These are phyloP conservation scores for Meteorus cinctellus DNA, from an alignment of 2,888 invertebrate genomes.

Conservation along the genomic window DNA sequence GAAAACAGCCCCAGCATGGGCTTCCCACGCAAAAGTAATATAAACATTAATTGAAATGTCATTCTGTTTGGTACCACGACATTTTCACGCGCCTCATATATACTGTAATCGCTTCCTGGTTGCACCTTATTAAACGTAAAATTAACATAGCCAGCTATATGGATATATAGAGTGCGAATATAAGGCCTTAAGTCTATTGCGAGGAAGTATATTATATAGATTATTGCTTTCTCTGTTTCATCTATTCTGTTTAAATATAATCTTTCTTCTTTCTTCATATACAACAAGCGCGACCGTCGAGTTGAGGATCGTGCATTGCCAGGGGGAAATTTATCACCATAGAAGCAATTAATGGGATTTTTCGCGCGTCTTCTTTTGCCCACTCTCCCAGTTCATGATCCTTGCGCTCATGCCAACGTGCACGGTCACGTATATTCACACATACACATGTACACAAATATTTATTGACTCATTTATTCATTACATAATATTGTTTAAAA, in stretches of 20 bases:
- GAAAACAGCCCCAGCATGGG: constrained; percentile 32
- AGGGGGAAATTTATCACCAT: constrained; percentile 71
- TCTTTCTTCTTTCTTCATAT: constrained; percentile 8
- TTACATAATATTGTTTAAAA: constrained; percentile 13
- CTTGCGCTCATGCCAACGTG: constrained; percentile 56
- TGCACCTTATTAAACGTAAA: constrained; percentile 69
- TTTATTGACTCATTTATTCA: constrained; percentile 7
- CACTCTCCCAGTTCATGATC: constrained; percentile 60
- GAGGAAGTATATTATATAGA: constrained; percentile 32
- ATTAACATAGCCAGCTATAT: constrained; percentile 67
- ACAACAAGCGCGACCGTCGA: constrained; percentile 42
- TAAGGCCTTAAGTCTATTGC: constrained; percentile 42
- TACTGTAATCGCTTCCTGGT: constrained; percentile 64
- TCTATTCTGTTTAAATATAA: constrained; percentile 26
- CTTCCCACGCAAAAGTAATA: constrained; percentile 65
- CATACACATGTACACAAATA: constrained; percentile 9
- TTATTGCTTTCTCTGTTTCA: constrained; percentile 25
- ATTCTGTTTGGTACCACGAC: constrained; percentile 60
- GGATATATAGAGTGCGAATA: constrained; percentile 46
- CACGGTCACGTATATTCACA: constrained; percentile 32
- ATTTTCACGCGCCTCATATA: constrained; percentile 60
- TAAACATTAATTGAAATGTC: constrained; percentile 71
- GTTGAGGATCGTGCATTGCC: constrained; percentile 66
- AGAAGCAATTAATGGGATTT: constrained; percentile 71
- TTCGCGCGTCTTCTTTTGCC: constrained; percentile 55